These are phyloP conservation scores for Prolemur simus DNA, from an alignment of 2,113 vertebrate genomes.

Conservation along the genomic window DNA sequence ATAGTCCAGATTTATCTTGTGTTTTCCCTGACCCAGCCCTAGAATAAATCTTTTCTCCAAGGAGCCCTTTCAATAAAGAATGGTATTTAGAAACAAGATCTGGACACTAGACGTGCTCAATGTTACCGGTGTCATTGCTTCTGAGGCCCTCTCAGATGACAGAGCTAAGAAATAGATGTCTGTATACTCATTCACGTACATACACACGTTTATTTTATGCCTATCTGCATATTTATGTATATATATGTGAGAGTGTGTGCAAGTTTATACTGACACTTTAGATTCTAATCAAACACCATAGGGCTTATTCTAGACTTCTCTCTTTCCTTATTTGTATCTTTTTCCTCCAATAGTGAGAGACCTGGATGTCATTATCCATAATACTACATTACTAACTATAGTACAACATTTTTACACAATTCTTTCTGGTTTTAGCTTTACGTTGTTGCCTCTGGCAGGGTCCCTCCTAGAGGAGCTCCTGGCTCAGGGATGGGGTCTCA, in stretches of 20 bases:
- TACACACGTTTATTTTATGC: background rate
- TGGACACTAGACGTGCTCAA: background rate
- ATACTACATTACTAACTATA: background rate
- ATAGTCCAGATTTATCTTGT: background rate
- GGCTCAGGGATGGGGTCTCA: conserved; percentile 86
- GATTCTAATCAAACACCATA: background rate
- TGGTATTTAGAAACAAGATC: background rate
- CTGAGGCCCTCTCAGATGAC: background rate
- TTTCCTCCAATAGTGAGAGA: background rate
- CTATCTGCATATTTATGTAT: background rate
- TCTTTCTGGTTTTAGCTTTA: background rate
- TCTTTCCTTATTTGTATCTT: background rate
- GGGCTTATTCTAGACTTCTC: background rate
- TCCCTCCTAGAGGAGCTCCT: background rate
- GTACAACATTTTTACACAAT: background rate
- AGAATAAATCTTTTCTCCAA: background rate
- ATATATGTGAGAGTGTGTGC: background rate
- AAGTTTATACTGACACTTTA: background rate
- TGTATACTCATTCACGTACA: background rate
- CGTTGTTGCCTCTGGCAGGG: background rate
- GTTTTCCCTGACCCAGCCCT: background rate
- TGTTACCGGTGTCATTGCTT: background rate
- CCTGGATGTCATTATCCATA: background rate
- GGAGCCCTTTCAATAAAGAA: background rate
- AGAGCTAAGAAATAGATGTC: background rate